These are phyloP conservation scores for Portunus trituberculatus DNA, from an alignment of 1,140 invertebrate genomes.

Conservation along the genomic window DNA sequence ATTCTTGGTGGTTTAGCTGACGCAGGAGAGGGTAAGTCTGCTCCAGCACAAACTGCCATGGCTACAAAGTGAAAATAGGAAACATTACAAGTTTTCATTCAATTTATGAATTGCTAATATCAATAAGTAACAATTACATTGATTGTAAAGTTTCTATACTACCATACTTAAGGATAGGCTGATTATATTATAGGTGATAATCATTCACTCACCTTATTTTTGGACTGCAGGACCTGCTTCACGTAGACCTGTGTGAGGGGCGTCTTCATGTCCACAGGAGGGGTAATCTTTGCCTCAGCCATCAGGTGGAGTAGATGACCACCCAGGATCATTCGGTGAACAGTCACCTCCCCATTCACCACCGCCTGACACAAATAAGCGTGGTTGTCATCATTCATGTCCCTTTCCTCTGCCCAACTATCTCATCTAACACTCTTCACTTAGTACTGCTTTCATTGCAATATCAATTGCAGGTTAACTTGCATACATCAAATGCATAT, in stretches of 20 bases:
- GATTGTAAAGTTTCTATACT: not conserved
- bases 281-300: constrained; percentile 47
- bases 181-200: too few relatives aligned
- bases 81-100: not conserved
- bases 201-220: constrained; percentile 73
- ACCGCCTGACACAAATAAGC: constrained; percentile 45
- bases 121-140: not conserved
- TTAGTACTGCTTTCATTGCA: too few relatives aligned
- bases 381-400: not conserved
- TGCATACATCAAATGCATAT: too few relatives aligned
- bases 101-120: too few relatives aligned
- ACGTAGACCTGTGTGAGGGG: constrained; percentile 67
- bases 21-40: constrained; percentile 83
- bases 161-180: too few relatives aligned
- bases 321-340: constrained; percentile 69
- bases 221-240: constrained; percentile 68
- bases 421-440: too few relatives aligned
- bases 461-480: too few relatives aligned
- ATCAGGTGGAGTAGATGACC: constrained; percentile 64
- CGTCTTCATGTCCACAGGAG: constrained; percentile 57
- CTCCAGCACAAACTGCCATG: constrained; percentile 62
- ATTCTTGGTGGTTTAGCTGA: constrained; percentile 87
- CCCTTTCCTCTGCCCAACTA: too few relatives aligned
- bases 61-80: constrained; percentile 27
- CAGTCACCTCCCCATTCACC: constrained; percentile 50